A percentile compares a stretch with the other conserved stretches of the same genome.
Evolutionary conservation across 1,140 invertebrate species (phyloP).

Genomic region (Drosophila funebris): DNA sequence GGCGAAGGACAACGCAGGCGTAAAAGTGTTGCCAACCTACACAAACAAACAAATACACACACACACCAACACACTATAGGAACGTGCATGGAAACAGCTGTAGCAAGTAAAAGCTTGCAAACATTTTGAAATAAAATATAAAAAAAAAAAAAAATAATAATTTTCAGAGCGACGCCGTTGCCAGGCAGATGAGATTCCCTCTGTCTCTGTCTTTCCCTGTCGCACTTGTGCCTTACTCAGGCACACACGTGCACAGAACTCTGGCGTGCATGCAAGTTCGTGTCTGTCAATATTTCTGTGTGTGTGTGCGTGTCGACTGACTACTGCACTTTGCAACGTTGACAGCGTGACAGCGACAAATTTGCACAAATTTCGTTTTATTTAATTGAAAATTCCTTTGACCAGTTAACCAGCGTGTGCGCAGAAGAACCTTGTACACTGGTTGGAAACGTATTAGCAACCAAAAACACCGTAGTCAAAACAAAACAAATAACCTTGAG

Average conservation of each 20-base stretch:
- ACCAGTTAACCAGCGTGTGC: constrained; percentile 25
- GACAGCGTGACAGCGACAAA: constrained; percentile 42
- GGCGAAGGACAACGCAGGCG: constrained; percentile 72
- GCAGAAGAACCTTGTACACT: constrained; percentile 30
- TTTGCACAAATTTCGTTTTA: constrained; percentile 63
- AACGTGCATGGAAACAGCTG: constrained; percentile 55
- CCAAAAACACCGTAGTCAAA: background rate
- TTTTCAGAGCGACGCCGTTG: constrained; percentile 45
- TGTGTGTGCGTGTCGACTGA: constrained; percentile 6
- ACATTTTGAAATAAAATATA: background rate
- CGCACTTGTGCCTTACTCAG: background rate
- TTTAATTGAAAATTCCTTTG: constrained; percentile 72
- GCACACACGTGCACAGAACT: constrained; percentile 60
- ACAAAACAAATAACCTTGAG: background rate
- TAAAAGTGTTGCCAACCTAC: constrained; percentile 66
- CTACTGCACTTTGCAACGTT: constrained; percentile 31
- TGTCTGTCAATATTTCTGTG: background rate
- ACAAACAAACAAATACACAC: constrained; percentile 4
- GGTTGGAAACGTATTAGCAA: background rate
- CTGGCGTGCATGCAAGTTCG: constrained; percentile 21
- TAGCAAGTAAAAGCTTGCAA: constrained; percentile 23
- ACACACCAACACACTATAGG: background rate
- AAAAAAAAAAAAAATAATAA: no score
- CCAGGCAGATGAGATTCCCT: constrained; percentile 35
- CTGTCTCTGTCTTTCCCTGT: background rate